phyloP scores from a whole-genome alignment of 2,113 vertebrate genomes.

The Seriola dumerili region DNA sequence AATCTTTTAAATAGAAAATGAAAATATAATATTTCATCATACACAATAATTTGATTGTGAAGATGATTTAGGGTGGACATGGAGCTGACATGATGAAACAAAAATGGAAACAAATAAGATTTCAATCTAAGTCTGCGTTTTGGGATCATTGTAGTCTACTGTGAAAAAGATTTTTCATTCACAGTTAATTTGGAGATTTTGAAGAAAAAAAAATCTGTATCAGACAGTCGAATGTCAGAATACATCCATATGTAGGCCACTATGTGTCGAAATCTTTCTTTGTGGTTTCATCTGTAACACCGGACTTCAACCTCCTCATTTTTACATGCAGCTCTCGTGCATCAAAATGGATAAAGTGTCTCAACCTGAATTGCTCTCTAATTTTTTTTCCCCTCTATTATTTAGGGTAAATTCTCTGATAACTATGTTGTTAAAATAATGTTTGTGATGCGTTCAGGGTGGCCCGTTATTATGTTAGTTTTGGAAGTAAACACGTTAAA shows the following conservation, averaged over 20 bases:
- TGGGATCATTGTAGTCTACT: not conserved
- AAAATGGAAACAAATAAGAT: not conserved
- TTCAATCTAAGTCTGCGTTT: not conserved
- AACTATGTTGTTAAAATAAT: not conserved
- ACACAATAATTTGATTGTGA: not conserved
- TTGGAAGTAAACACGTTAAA: not conserved
- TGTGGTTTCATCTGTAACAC: constrained; percentile 21
- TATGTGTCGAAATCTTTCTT: constrained; percentile 3
- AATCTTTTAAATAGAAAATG: not conserved
- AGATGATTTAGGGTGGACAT: constrained; percentile 3
- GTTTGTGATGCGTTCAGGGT: constrained; percentile 11
- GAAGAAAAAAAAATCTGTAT: not conserved
- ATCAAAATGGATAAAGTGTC: not conserved
- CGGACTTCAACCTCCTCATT: not conserved
- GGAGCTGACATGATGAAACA: not conserved
- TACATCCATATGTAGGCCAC: not conserved
- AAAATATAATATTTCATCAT: not conserved
- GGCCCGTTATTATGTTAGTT: constrained; percentile 11
- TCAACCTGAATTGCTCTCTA: not conserved
- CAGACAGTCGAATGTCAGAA: not conserved
- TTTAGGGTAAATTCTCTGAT: not conserved
- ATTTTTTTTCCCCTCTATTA: not conserved
- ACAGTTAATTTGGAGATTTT: not conserved
- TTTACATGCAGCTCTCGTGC: constrained; percentile 6
- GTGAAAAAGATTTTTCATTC: not conserved